Evolutionary conservation across 2,797 vertebrate species (phyloP).

Genomic region (Ptychobarbus kaznakovi): DNA sequence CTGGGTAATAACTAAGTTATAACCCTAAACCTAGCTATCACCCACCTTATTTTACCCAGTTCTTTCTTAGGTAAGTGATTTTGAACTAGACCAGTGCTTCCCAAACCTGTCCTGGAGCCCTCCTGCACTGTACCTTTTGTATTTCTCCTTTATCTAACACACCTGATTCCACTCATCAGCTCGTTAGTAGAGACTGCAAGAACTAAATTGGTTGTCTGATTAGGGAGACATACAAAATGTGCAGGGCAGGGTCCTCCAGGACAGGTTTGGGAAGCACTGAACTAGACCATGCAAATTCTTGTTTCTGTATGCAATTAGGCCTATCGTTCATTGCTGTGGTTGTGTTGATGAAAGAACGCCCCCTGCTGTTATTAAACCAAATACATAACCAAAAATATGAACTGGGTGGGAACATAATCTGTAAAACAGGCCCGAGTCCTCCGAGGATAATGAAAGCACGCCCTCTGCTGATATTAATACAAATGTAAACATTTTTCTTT

Average conservation of each 20-base stretch:
- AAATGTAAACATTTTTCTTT: background rate
- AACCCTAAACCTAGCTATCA: background rate
- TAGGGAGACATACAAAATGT: too few species aligned
- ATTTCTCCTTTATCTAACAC: too few species aligned
- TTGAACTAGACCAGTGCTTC: background rate
- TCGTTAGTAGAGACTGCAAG: too few species aligned
- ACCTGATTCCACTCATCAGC: too few species aligned
- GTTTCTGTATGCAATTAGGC: background rate
- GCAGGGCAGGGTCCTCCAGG: too few species aligned
- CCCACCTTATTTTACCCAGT: background rate
- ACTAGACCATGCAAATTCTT: background rate
- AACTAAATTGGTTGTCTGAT: too few species aligned
- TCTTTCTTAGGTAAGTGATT: background rate
- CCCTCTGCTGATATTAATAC: constrained; percentile 32
- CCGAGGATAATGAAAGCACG: background rate
- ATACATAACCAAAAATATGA: background rate
- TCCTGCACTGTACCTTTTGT: too few species aligned
- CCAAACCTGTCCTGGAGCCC: too few species aligned
- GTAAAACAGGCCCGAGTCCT: background rate
- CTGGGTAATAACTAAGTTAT: background rate
- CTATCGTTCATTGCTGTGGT: background rate
- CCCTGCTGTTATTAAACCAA: constrained; percentile 4
- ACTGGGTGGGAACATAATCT: background rate
- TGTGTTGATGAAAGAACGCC: background rate
- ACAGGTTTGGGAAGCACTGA: background rate